Evolutionary conservation across 2,797 vertebrate species (phyloP).

Genomic region (Erethizon dorsatum): DNA sequence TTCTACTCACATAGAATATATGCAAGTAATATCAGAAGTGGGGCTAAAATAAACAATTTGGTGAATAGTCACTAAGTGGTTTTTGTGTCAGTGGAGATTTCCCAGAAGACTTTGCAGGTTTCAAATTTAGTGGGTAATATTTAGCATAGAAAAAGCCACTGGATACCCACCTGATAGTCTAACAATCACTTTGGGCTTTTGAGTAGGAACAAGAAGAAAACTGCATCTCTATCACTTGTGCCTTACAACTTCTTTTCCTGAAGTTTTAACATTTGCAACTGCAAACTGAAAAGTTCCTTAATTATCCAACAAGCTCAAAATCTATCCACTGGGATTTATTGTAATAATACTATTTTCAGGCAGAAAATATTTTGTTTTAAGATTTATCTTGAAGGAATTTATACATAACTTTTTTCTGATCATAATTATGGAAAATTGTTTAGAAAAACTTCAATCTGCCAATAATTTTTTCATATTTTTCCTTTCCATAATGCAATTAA

Average conservation of each 20-base stretch:
- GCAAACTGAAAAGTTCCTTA: neutral
- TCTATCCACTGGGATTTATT: neutral
- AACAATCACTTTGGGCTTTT: neutral
- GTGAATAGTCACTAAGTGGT: neutral
- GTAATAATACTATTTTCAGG: neutral
- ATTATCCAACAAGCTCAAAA: neutral
- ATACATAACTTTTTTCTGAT: neutral
- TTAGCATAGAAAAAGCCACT: neutral
- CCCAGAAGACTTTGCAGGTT: neutral
- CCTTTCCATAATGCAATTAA: neutral
- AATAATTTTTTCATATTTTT: neutral
- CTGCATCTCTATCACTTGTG: neutral
- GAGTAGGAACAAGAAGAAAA: neutral
- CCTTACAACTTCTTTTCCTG: neutral
- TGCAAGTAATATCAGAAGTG: neutral
- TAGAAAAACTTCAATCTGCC: neutral
- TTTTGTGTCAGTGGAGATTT: neutral
- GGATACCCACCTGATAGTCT: neutral
- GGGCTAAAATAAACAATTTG: neutral
- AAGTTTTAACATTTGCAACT: neutral
- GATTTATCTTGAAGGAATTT: neutral
- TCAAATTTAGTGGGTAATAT: neutral
- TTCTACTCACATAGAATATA: neutral
- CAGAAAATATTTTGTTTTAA: neutral
- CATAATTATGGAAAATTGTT: neutral